These are phyloP conservation scores for Carposina sasakii DNA, from an alignment of 1,140 invertebrate genomes.

Conservation along the genomic window DNA sequence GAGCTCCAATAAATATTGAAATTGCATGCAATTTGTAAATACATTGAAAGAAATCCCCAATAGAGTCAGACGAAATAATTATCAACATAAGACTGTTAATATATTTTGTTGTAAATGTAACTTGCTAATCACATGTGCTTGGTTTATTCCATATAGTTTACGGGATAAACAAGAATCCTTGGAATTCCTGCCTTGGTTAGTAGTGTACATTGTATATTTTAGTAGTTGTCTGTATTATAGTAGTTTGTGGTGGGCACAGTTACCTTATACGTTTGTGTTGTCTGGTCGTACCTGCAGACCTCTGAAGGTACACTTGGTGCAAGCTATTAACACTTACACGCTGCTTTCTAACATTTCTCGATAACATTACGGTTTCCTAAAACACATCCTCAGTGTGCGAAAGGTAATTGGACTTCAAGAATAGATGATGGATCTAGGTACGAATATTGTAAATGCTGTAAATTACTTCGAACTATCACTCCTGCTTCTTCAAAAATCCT, in stretches of 20 bases:
- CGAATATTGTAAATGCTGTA: constrained; percentile 62
- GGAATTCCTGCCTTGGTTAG: constrained; percentile 83
- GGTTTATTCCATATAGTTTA: constrained; percentile 76
- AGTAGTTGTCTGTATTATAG: constrained; percentile 36
- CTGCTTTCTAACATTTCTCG: constrained; percentile 59
- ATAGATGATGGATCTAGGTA: constrained; percentile 67
- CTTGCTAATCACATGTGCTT: constrained; percentile 52
- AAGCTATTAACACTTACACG: constrained; percentile 20
- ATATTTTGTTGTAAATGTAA: too few species aligned
- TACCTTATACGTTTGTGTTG: constrained; percentile 2
- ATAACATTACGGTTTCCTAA: too few species aligned
- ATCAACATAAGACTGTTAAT: too few species aligned
- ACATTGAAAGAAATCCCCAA: too few species aligned
- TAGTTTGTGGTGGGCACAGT: neutral
- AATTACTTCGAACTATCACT: constrained; percentile 40
- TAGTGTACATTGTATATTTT: constrained; percentile 67
- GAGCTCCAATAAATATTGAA: too few species aligned
- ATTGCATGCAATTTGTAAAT: too few species aligned
- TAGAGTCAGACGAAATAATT: too few species aligned
- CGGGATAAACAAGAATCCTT: constrained; percentile 81
- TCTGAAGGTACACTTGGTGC: too few species aligned
- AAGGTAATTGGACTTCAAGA: constrained; percentile 69
- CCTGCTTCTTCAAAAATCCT: too few species aligned
- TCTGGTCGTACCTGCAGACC: too few species aligned
- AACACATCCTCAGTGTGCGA: constrained; percentile 32